Base-by-base conservation (phyloP, 2,113 vertebrate genomes). In the Hemibagrus wyckioides region DNA sequence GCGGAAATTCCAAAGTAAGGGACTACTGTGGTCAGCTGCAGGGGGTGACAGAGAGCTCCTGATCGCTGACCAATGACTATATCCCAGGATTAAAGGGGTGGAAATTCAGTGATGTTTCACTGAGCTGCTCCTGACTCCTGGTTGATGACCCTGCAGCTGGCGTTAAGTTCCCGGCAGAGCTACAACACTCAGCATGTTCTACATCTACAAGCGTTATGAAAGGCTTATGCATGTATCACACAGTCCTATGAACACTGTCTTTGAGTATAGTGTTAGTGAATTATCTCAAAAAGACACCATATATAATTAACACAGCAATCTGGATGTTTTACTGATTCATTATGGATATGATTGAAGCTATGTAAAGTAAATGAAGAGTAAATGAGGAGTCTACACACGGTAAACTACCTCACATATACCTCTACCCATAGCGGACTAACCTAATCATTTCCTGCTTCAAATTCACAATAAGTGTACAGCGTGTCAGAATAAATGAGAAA, bases 401-500 rank as follows among this genome's bases (percentile, higher is more conserved):
- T 30, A 79, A 25, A 75, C 23, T 23, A 21, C 41, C 17, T 56
- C 77, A 80, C 15, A 79, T 50, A 85, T 44, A 59, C 17, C 25
- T n/a, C 56, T 54, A n/a, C 56, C 76, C 17, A 56, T 30, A 67
- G 77, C 6, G 3, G 57, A 65, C 85, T 52, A 86, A 86, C 36
- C 85, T 59, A 81, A 41, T 77, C 75, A 61, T 28, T 61, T n/a
- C 56, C 6, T 56, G 71, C 39, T 59, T 79, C 15, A 86, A 41
- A 56, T n/a, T 48, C 25, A 39, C 13, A 28, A 61, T 85, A 85
- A 50, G 54, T 61, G 67, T 44, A 39, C 30, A 65, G 39, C 82
- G 48, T 84, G 82, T 69, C 69, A 44, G 73, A 80, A 84, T 84
- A 84, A 88, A 80, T 84, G 28, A 85, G 84, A 63, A 59, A 76